A percentile compares a stretch with the other conserved stretches of the same genome.
phyloP scores from a whole-genome alignment of 2,797 vertebrate genomes.

The Diceros bicornis region DNA sequence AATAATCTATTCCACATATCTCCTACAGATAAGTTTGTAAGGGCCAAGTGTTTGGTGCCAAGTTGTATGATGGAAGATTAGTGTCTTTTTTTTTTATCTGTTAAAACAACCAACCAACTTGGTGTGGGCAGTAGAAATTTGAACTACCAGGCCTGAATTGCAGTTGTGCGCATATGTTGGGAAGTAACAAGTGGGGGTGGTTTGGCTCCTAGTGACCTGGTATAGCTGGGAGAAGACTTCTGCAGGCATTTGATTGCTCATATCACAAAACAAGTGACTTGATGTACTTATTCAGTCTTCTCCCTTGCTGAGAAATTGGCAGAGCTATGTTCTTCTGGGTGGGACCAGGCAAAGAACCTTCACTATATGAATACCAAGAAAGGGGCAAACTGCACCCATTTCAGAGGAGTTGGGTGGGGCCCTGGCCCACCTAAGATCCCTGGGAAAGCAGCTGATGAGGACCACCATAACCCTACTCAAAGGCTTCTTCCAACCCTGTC shows the following conservation, averaged over 20 bases:
- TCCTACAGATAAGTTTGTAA: slow-evolving; percentile 2
- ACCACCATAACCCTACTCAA: background rate
- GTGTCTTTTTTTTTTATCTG: background rate
- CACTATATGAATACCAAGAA: background rate
- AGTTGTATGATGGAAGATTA: background rate
- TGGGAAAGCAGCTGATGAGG: background rate
- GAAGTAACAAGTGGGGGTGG: background rate
- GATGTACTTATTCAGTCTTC: background rate
- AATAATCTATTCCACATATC: background rate
- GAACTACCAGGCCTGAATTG: background rate
- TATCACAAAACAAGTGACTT: background rate
- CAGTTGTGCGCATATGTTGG: background rate
- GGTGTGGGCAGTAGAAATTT: slow-evolving; percentile 13
- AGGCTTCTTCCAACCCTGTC: background rate
- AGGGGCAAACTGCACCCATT: background rate
- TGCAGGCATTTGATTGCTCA: background rate
- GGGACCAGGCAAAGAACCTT: background rate
- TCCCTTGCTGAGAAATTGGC: background rate
- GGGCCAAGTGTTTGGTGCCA: background rate
- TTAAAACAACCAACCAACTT: background rate
- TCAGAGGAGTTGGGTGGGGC: background rate
- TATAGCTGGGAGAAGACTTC: background rate
- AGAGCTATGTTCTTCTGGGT: background rate
- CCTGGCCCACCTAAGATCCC: background rate
- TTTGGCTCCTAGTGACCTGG: background rate